Conservation (phyloP, 2,797 vertebrate genomes). For the Mus caroli region DNA sequence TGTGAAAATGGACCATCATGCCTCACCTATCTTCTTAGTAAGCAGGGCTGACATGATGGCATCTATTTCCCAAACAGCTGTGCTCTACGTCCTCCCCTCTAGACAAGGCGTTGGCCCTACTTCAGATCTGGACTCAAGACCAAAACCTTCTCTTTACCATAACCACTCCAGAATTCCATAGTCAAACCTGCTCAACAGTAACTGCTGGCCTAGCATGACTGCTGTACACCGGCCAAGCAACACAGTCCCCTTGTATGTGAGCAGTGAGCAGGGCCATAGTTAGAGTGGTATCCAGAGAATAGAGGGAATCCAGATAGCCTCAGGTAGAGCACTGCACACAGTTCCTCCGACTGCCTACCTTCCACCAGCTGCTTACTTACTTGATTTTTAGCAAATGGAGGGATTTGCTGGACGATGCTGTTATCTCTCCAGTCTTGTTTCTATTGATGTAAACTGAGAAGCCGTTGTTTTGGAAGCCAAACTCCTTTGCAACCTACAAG, state of each 20-base stretch:
- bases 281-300: not conserved
- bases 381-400: constrained; percentile 98
- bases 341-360: accelerated
- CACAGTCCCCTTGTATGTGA: not conserved
- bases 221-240: not conserved
- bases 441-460: constrained; percentile 98
- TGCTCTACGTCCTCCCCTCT: not conserved
- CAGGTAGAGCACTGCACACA: accelerated
- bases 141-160: not conserved
- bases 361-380: constrained; percentile 88
- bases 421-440: constrained; percentile 97
- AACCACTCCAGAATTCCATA: not conserved
- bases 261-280: accelerated
- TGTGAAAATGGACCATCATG: not conserved
- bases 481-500: constrained; percentile 96
- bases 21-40: not conserved
- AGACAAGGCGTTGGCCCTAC: not conserved
- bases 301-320: not conserved
- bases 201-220: not conserved
- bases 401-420: constrained; percentile 94
- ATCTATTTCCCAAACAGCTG: not conserved
- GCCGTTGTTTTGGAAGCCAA: constrained; percentile 97
- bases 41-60: accelerated
- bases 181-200: not conserved
- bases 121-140: not conserved